These are phyloP conservation scores for Alethe diademata DNA, from an alignment of 2,113 vertebrate genomes.

Conservation along the genomic window DNA sequence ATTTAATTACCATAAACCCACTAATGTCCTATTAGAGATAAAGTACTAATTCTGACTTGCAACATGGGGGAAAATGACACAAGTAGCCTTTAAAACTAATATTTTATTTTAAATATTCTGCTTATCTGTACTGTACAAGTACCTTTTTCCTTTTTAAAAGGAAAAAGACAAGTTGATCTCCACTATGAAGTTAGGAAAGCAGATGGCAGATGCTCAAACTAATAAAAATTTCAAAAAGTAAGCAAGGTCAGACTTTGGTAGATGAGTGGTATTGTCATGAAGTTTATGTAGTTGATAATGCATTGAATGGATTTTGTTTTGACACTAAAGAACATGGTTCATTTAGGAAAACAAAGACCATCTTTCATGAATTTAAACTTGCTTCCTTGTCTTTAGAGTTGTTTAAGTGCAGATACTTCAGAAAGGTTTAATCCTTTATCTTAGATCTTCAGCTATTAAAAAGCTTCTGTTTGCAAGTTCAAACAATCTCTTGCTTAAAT, in stretches of 20 bases:
- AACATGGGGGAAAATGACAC: neutral
- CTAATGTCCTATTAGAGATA: neutral
- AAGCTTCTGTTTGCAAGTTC: constrained; percentile 79
- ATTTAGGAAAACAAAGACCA: constrained; percentile 63
- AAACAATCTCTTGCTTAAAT: constrained; percentile 76
- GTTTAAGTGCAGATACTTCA: constrained; percentile 59
- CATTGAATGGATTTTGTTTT: constrained; percentile 16
- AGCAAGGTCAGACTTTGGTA: neutral
- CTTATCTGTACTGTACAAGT: neutral
- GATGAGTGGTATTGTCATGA: neutral
- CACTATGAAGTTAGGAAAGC: neutral
- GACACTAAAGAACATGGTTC: constrained; percentile 15
- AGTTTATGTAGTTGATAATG: neutral
- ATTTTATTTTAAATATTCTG: neutral
- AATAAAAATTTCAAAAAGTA: constrained; percentile 2
- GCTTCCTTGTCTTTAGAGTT: constrained; percentile 58
- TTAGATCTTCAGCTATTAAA: constrained; percentile 77
- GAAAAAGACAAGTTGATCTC: neutral
- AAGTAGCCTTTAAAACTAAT: neutral
- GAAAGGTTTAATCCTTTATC: constrained; percentile 68
- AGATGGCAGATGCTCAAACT: neutral
- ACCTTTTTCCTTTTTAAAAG: neutral
- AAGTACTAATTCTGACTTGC: neutral
- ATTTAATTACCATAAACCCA: neutral
- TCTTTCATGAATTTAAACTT: constrained; percentile 56